Base-by-base conservation (phyloP, 2,113 vertebrate genomes). In the Isichthys henryi region DNA sequence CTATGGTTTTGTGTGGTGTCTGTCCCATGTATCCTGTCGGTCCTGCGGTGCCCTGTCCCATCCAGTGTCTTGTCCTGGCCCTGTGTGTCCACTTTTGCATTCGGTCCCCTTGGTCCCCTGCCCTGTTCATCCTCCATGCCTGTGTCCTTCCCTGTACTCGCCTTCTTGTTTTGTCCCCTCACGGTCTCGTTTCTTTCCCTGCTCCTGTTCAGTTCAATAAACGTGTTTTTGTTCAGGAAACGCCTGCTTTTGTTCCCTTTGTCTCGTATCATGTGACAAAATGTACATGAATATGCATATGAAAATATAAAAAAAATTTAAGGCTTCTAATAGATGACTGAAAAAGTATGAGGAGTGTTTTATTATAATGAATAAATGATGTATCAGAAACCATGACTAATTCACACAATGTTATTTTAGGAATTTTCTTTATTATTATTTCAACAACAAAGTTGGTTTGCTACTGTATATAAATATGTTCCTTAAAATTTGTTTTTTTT, bases 401-500 rank as follows among this genome's bases (percentile, higher is more conserved):
- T 52, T 31, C n/a, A 66, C 35, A 62, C 56, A 88, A 58, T 88
- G 50, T 7, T 62, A 62, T 88, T 58, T 62, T 62, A 45, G 53
- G 52, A 88, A 52, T 62, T 62, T 62, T 62, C n/a, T 88, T 88
- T 88, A 45, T 88, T 56, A 48, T 85, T 88, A 62, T 23, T 88
- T 62, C 35, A 58, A 66, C 49, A 88, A 88, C 56, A 62, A 88
- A 62, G 56, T 43, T 62, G 35, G 53, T 88, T 88, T 62, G 35
- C 87, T 88, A 39, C 87, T 86, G 56, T 62, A 88, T 66, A 58
- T 88, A 66, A 58, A 88, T 88, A 88, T 88, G 31, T 88, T 62
- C 87, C 49, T 66, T 62, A 45, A 66, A 88, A 88, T 88, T 43
- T 87, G 8, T 53, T 52, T 87, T 53, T 87, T n/a, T 86, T 86